Base-by-base conservation (phyloP, 2,888 invertebrate species). In the Sinodicranocentrus sp. region DNA sequence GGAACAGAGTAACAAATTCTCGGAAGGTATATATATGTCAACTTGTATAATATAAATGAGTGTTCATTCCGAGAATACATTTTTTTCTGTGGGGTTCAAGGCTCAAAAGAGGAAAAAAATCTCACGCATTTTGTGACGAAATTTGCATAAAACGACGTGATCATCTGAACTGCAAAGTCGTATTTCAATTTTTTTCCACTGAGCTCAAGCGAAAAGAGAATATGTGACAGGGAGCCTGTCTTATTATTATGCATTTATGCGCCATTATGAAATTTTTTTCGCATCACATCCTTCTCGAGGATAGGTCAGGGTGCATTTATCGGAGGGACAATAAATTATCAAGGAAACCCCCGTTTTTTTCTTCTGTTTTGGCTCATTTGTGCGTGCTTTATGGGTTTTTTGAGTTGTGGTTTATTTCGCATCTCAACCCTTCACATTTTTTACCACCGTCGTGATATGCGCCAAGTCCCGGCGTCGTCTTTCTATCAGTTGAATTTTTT, bases 301-400 rank as follows among this genome's bases (percentile, higher is more conserved):
- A 67, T 67, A 67, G 67, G 67, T 67, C 67, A 67, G 21, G 67
- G 67, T 23, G 67, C 67, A 33, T 33, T 3, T 33, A 33, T 33
- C 33, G 33, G 33, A 10, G 5, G 3, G 10, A 33, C 33, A 33
- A 10, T 33, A 33, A 33, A 33, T 33, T 33, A 10, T 6, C 33
- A 10, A 33, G 10, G 10, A 33, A 33, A 33, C 33, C n/a, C 5
- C 5, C 5, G 33, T 33, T 33, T 33, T 33, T n/a, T n/a, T 33
- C 3, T 33, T 33, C 3, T 33, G 3, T 6, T 33, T 33, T 33
- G 5, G 10, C 33, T 33, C 10, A 33, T 33, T 33, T 33, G 10
- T 10, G 33, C 33, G 33, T 33, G 33, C 33, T 6, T 33, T 33
- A 33, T 33, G 33, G 33, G 5, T 33, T 6, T 6, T 10, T 33